phyloP scores from a whole-genome alignment of 2,888 invertebrate genomes.

The Argyresthia albistria region DNA sequence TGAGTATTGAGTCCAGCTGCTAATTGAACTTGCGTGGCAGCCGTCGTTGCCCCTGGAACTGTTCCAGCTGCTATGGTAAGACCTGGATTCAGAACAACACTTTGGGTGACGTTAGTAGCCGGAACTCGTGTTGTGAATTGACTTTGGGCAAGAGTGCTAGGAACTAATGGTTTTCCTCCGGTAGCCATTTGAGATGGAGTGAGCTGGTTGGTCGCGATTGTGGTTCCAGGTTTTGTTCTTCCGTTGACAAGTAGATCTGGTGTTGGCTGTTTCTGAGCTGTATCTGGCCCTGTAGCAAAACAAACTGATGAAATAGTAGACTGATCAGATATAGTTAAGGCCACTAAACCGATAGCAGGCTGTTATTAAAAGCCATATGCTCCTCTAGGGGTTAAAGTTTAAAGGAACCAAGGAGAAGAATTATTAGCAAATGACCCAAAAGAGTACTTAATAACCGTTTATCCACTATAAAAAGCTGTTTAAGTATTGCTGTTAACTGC shows the following conservation, averaged over 20 bases:
- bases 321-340: too few species aligned
- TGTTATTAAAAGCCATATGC: too few species aligned
- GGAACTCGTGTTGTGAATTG: background rate
- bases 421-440: too few species aligned
- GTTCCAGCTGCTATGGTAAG: background rate
- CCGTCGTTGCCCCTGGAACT: background rate
- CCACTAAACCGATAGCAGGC: too few species aligned
- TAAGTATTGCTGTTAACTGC: too few species aligned
- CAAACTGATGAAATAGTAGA: background rate
- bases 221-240: constrained; percentile 11
- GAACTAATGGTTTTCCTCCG: background rate
- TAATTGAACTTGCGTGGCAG: background rate
- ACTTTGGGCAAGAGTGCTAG: background rate
- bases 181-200: background rate
- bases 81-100: background rate
- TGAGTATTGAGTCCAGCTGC: background rate
- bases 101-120: background rate
- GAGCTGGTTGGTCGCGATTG: too few species aligned
- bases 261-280: constrained; percentile 34
- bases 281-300: constrained; percentile 20
- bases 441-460: too few species aligned
- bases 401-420: too few species aligned
- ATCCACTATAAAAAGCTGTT: too few species aligned
- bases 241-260: constrained; percentile 55
- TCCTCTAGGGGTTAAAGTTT: too few species aligned